Evolutionary conservation across 2,113 vertebrate species (phyloP), one percentile per base, ranked within the genome.

Genomic region (Chionis minor): DNA sequence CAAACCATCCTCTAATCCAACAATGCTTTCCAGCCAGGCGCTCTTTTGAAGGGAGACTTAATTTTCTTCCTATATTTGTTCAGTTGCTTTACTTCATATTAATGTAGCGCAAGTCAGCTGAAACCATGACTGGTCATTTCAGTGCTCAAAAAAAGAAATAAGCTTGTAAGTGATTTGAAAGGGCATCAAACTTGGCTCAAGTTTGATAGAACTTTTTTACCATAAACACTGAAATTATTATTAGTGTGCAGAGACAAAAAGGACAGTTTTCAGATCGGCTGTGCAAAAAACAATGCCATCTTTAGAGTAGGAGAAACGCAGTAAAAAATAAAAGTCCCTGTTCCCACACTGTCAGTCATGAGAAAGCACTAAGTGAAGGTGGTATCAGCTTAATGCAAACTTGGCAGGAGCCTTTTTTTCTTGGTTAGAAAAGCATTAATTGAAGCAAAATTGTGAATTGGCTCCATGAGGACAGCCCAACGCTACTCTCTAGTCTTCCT

Each of bases 401-500:
- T 7, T 28, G 26, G 33, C 20, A 62, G 45, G 24, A 66, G 14
- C 40, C 6, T 69, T 51, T 70, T 51, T 42, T 40, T 8, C 14
- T 62, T 28, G 18, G 45, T 75, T 33, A 78, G 26, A 21, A 52
- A 15, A 91, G 26, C 20, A 65, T 12, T 44, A 74, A 49, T 4
- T 72, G 51, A 42, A 91, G 52, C 27, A 75, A 32, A 54, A 19
- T 7, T 10, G 8, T 8, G 12, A 24, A 15, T 1, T 15, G 6
- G 44, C 27, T 62, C 16, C 30, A n/a, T 4, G 2, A 2, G 8
- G 10, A 8, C 35, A 85, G 32, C 35, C n/a, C 42, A 21, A 5
- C 8, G 4, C 24, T 47, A 2, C 11, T 3, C 0, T 1, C 2
- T 1, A 3, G 5, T 14, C 22, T 22, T 21, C 22, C 55, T 30